Evolutionary conservation across 2,888 invertebrate species (phyloP).

Genomic region (Brenthis ino): DNA sequence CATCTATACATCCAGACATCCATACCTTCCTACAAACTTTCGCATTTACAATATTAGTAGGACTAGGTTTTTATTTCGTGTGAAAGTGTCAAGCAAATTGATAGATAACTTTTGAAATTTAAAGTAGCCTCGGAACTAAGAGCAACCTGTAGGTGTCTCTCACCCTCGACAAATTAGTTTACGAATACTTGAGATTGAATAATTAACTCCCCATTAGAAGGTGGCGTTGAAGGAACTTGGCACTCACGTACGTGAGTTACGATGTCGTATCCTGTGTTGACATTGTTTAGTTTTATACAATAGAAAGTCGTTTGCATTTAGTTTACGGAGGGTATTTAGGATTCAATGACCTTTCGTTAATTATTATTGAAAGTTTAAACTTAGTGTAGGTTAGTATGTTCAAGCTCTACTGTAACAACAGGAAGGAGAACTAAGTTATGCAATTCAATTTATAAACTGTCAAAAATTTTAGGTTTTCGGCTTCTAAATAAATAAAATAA

Average conservation of each 20-base stretch:
- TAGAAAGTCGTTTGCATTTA: conserved; percentile 16
- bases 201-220: conserved; percentile 45
- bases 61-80: too few species aligned
- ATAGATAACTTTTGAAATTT: conserved; percentile 12
- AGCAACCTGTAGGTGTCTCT: conserved; percentile 8
- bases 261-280: conserved; percentile 26
- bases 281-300: conserved; percentile 25
- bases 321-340: conserved; percentile 1
- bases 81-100: background rate
- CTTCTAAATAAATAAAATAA: too few species aligned
- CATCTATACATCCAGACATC: too few species aligned
- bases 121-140: conserved; percentile 3
- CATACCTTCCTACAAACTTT: too few species aligned
- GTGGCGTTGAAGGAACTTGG: conserved; percentile 30
- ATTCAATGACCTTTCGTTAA: background rate
- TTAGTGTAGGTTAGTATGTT: background rate
- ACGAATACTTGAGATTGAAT: conserved; percentile 49
- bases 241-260: conserved; percentile 27
- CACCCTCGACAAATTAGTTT: conserved; percentile 47
- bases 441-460: too few species aligned
- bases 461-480: too few species aligned
- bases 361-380: conserved; percentile 5
- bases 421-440: too few species aligned
- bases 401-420: background rate
- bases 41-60: too few species aligned